These are phyloP conservation scores for Toxotes chatareus DNA, from an alignment of 2,113 vertebrate species.

Conservation along the genomic window DNA sequence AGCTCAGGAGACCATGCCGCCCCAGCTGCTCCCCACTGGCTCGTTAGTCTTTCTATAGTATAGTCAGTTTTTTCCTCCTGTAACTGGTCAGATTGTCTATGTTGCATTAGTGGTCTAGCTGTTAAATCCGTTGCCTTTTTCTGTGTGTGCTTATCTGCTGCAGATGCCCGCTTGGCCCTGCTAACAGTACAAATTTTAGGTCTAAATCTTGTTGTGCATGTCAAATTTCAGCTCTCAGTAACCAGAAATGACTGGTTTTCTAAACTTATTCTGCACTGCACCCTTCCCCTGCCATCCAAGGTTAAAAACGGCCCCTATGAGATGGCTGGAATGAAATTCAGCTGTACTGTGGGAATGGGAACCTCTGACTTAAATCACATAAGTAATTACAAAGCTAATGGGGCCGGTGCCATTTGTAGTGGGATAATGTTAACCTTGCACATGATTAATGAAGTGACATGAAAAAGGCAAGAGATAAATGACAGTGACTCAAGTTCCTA, in stretches of 20 bases:
- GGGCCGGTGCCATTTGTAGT: constrained; percentile 21
- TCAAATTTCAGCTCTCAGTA: constrained; percentile 3
- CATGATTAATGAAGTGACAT: constrained; percentile 29
- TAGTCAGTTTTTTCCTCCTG: not conserved
- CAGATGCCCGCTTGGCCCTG: not conserved
- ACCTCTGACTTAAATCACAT: constrained; percentile 3
- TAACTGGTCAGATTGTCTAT: not conserved
- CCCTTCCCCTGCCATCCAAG: not conserved
- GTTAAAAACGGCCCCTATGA: not conserved
- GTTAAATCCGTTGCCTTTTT: not conserved
- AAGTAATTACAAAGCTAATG: constrained; percentile 32
- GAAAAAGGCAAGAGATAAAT: not conserved
- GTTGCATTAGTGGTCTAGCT: not conserved
- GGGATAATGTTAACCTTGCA: constrained; percentile 25
- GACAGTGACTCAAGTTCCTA: not conserved
- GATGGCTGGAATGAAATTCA: not conserved
- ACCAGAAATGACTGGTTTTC: not conserved
- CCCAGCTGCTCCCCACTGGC: not conserved
- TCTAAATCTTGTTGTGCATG: not conserved
- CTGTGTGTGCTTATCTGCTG: not conserved
- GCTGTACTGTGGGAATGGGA: not conserved
- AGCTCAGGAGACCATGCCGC: not conserved
- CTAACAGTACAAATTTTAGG: not conserved
- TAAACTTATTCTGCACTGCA: not conserved
- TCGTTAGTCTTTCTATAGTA: constrained; percentile 22